Conservation (phyloP, 1,140 invertebrate species). For the Lasioglossum albipes region DNA sequence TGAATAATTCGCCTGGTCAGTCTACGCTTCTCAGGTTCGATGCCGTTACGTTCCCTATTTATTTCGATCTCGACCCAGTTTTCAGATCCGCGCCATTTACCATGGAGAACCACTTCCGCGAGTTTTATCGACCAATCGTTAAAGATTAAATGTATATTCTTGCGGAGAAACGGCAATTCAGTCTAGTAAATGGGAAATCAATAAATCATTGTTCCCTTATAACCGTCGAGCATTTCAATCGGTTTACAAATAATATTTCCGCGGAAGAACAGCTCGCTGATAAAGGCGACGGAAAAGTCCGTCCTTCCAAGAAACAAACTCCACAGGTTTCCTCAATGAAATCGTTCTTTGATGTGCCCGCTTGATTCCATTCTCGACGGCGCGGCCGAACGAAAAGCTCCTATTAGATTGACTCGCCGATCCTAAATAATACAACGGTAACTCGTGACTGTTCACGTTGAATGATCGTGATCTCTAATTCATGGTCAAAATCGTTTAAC, state of each 20-base stretch:
- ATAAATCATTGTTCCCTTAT: background rate
- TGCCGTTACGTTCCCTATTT: background rate
- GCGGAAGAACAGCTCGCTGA: background rate
- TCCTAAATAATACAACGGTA: background rate
- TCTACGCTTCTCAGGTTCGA: background rate
- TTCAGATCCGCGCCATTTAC: background rate
- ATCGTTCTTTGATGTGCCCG: background rate
- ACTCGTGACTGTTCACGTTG: too few species aligned
- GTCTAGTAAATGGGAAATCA: background rate
- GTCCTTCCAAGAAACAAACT: background rate
- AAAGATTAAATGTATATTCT: background rate
- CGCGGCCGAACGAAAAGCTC: background rate
- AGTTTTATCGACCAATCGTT: background rate
- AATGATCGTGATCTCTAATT: too few species aligned
- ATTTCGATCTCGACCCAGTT: background rate
- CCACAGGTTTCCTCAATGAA: slow-evolving; percentile 1
- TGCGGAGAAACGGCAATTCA: background rate
- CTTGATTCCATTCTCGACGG: background rate
- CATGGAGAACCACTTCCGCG: background rate
- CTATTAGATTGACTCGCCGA: background rate
- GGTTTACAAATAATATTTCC: background rate
- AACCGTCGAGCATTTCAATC: background rate
- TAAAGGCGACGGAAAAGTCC: background rate
- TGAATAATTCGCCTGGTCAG: slow-evolving; percentile 25
- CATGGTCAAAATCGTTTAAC: too few species aligned